phyloP scores from a whole-genome alignment of 2,113 vertebrate species.

The Nannobrachium achirus region DNA sequence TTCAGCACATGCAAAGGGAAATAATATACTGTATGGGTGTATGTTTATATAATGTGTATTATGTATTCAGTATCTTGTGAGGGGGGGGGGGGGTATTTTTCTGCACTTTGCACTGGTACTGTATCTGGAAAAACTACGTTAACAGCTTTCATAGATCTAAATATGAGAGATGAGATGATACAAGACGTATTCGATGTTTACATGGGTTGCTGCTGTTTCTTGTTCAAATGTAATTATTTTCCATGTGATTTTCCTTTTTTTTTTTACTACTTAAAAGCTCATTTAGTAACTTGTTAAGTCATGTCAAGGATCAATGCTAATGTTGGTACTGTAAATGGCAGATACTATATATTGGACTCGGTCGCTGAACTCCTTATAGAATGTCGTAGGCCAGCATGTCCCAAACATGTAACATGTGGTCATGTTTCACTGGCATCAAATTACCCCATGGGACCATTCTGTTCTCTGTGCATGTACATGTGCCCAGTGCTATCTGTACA shows the following conservation, averaged over 20 bases:
- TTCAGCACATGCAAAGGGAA: conserved; percentile 19
- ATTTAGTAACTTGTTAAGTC: too few species aligned
- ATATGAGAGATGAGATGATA: too few species aligned
- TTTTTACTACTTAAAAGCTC: too few species aligned
- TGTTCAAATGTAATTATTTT: too few species aligned
- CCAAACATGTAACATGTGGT: not conserved
- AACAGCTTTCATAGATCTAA: too few species aligned
- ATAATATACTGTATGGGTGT: too few species aligned
- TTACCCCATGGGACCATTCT: not conserved
- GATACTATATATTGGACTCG: not conserved
- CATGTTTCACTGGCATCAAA: not conserved
- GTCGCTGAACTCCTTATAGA: not conserved
- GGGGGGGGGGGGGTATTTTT: too few species aligned
- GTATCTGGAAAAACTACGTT: not conserved
- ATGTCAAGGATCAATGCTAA: not conserved
- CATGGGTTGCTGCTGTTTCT: too few species aligned
- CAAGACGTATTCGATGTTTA: not conserved
- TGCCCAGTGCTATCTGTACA: too few species aligned
- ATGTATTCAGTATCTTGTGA: not conserved
- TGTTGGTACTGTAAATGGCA: conserved; percentile 3
- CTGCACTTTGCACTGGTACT: not conserved
- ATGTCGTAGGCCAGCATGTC: not conserved
- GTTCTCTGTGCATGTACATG: too few species aligned
- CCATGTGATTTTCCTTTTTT: too few species aligned
- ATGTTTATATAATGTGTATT: conserved; percentile 23